A percentile compares a stretch with the other conserved stretches of the same genome.
These are phyloP conservation scores for Belgica antarctica DNA, from an alignment of 2,888 invertebrate species.

Conservation along the genomic window DNA sequence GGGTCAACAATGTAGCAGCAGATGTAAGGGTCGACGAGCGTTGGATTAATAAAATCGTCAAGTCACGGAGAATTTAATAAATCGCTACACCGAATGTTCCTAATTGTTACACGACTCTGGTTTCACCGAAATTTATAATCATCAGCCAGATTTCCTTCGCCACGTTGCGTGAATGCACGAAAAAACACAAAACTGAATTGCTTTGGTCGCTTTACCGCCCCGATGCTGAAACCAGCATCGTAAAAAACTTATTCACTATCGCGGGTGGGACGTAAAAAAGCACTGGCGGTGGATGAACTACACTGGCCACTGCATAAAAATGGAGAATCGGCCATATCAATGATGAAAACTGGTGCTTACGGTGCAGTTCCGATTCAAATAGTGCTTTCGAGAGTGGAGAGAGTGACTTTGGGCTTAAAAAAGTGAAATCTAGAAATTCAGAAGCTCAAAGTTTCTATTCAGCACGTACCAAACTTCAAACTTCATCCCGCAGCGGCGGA, in stretches of 20 bases:
- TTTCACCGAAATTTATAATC: conserved; percentile 24
- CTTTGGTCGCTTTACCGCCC: conserved; percentile 20
- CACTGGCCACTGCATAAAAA: no score
- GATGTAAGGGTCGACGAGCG: not conserved
- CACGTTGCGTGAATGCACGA: not conserved
- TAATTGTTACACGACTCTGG: conserved; percentile 28
- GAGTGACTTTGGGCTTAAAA: no score
- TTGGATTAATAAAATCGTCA: conserved; percentile 20
- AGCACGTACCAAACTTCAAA: no score
- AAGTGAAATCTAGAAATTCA: no score
- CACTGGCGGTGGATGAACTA: no score
- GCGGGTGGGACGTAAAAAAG: no score
- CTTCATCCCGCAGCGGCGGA: no score
- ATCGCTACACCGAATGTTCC: conserved; percentile 28
- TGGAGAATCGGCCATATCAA: no score
- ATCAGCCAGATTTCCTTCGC: conserved; percentile 16
- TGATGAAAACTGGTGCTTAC: no score
- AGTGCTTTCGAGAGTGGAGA: no score
- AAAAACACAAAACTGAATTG: conserved; percentile 3
- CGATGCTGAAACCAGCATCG: conserved; percentile 38
- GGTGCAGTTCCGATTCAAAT: no score
- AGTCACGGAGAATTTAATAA: conserved; percentile 18
- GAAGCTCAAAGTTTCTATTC: no score
- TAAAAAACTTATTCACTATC: conserved; percentile 22
- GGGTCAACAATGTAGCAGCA: not conserved